These are phyloP conservation scores for Pedionomus torquatus DNA, from an alignment of 2,113 vertebrate species.

Conservation along the genomic window DNA sequence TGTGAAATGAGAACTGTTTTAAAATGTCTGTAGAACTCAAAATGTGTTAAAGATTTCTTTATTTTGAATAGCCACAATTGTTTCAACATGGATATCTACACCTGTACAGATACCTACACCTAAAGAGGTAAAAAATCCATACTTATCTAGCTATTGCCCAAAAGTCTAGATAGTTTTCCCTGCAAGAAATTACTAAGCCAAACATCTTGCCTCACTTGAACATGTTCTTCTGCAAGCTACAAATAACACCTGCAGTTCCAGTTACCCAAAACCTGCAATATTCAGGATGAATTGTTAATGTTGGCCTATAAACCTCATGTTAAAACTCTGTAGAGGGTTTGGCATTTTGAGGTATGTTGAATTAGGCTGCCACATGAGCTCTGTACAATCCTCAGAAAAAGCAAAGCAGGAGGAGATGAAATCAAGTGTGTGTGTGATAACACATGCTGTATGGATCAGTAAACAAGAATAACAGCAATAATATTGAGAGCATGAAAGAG, in stretches of 20 bases:
- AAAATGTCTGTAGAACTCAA: background rate
- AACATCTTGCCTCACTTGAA: background rate
- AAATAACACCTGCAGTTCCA: background rate
- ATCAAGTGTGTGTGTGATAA: no score
- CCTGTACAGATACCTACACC: background rate
- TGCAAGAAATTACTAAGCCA: background rate
- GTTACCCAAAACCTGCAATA: background rate
- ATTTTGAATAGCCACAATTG: background rate
- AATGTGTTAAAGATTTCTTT: background rate
- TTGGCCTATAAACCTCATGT: accelerated
- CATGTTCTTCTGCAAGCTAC: background rate
- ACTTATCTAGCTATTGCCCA: background rate
- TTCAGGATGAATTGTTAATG: background rate
- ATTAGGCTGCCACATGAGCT: background rate
- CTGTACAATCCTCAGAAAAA: no score
- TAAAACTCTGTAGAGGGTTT: background rate
- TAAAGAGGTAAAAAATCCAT: background rate
- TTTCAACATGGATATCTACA: background rate
- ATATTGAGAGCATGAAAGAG: background rate
- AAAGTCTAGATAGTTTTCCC: background rate
- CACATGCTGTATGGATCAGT: background rate
- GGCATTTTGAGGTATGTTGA: background rate
- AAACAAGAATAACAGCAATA: background rate
- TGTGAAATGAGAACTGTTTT: background rate
- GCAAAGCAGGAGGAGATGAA: background rate